phyloP scores from a whole-genome alignment of 1,140 invertebrate species.

The Eupristina koningsbergeri region DNA sequence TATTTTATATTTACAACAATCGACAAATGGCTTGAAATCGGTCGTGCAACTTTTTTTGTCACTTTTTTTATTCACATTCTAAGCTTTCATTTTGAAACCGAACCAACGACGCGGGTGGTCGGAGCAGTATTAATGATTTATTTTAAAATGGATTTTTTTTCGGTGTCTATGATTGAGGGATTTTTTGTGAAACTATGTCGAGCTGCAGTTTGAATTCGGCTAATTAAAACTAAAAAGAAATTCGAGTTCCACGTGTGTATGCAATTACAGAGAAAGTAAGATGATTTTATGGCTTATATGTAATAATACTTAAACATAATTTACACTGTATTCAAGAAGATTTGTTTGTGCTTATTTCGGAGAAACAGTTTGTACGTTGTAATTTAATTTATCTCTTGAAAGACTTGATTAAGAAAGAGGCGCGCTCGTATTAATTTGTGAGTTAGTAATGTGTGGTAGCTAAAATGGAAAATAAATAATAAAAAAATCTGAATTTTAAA shows the following conservation, averaged over 20 bases:
- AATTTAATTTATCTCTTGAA: neutral
- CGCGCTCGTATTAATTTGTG: neutral
- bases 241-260: neutral
- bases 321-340: neutral
- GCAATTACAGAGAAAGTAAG: neutral
- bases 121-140: conserved; percentile 31
- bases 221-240: neutral
- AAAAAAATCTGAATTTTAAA: conserved; percentile 21
- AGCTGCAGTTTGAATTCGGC: neutral
- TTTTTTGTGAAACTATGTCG: neutral
- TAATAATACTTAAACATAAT: conserved; percentile 20
- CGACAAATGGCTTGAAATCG: conserved; percentile 5
- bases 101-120: neutral
- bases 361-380: neutral
- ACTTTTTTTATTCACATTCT: neutral
- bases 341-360: conserved; percentile 6
- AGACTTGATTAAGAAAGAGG: neutral
- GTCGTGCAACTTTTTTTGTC: conserved; percentile 7
- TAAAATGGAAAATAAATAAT: neutral
- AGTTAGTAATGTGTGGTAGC: neutral
- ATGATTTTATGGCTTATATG: neutral
- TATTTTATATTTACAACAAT: conserved; percentile 41
- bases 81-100: conserved; percentile 32
- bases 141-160: conserved; percentile 30
- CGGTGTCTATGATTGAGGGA: neutral